Conservation (phyloP, 2,113 vertebrate genomes). For the Tautogolabrus adspersus region DNA sequence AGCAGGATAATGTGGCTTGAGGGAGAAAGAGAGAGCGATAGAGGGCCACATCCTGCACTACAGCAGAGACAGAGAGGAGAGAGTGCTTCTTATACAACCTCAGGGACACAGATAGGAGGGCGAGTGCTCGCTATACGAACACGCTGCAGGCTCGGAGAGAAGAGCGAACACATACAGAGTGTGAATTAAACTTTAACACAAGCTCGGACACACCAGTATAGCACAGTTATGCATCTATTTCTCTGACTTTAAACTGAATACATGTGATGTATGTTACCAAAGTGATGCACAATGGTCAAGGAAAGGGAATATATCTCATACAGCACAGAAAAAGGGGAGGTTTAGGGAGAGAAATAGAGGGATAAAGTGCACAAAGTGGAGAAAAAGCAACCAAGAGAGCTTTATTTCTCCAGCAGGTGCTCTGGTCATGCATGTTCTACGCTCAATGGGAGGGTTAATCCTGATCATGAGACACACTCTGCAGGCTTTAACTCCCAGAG, state of each 20-base stretch:
- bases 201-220: not conserved
- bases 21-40: not conserved
- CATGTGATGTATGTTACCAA: not conserved
- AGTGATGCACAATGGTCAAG: not conserved
- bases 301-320: not conserved
- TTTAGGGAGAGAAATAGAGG: not conserved
- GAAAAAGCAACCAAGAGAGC: not conserved
- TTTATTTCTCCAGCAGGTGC: not conserved
- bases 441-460: constrained; percentile 2
- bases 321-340: not conserved
- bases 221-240: not conserved
- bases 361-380: not conserved
- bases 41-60: not conserved
- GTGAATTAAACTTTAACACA: constrained; percentile 2
- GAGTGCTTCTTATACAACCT: constrained; percentile 21
- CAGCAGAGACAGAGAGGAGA: not conserved
- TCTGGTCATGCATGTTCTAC: no score
- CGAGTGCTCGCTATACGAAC: not conserved
- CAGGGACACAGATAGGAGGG: constrained; percentile 41
- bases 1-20: constrained; percentile 14
- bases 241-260: not conserved
- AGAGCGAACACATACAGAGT: not conserved
- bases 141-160: not conserved
- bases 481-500: not conserved
- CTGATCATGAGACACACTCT: constrained; percentile 7